Conservation (phyloP, 2,888 invertebrate genomes). For the Osmoderma eremita region DNA sequence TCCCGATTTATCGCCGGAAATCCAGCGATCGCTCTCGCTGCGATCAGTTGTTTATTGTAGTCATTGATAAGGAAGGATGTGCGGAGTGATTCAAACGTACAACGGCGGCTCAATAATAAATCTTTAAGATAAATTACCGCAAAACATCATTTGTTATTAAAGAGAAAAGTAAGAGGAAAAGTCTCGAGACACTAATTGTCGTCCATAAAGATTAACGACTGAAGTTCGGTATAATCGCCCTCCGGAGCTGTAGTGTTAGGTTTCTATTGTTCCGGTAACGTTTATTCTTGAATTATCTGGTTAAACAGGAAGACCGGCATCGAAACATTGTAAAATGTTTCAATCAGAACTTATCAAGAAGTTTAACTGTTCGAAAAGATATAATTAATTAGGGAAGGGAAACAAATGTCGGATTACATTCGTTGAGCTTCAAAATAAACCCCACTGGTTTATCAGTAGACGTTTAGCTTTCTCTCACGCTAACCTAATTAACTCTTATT, state of each 20-base stretch:
- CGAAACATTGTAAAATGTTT: not conserved
- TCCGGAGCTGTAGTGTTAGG: slow-evolving; percentile 13
- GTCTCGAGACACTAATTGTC: slow-evolving; percentile 59
- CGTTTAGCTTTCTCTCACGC: no score
- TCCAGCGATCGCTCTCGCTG: not conserved
- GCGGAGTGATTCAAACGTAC: slow-evolving; percentile 16
- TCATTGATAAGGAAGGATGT: slow-evolving; percentile 25
- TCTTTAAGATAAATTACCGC: slow-evolving; percentile 59
- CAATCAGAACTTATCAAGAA: no score
- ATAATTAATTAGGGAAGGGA: no score
- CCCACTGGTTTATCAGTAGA: no score
- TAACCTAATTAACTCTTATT: no score
- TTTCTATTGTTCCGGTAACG: slow-evolving; percentile 16
- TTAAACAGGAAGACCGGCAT: not conserved
- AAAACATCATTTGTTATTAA: slow-evolving; percentile 57
- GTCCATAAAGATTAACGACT: slow-evolving; percentile 56
- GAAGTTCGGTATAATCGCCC: slow-evolving; percentile 23
- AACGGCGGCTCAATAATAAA: slow-evolving; percentile 53
- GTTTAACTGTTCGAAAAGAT: no score
- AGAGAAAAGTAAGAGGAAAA: slow-evolving; percentile 59
- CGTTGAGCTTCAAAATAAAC: no score
- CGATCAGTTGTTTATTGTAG: slow-evolving; percentile 23
- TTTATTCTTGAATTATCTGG: slow-evolving; percentile 14
- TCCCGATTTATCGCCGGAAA: not conserved
- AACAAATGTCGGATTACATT: no score